Conservation (phyloP, 2,888 invertebrate genomes). For the Ophioninae sp. region DNA sequence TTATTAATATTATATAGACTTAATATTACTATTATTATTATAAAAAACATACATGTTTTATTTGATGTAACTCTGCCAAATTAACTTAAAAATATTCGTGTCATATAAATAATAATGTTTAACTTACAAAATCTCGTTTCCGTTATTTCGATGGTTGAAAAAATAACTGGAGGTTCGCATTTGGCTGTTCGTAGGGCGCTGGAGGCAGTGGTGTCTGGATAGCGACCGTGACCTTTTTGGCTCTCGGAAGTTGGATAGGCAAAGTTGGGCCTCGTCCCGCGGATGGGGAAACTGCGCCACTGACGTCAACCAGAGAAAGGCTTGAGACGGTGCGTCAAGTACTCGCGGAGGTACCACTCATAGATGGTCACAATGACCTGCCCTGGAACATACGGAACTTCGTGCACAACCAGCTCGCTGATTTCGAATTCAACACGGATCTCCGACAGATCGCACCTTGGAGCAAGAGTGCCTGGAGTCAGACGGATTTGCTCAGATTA, state of each 20-base stretch:
- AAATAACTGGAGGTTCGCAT: background rate
- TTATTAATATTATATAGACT: too few relatives aligned
- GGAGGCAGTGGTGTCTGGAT: conserved; percentile 73
- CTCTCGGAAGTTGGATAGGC: conserved; percentile 75
- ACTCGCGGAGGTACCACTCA: conserved; percentile 86
- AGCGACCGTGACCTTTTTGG: conserved; percentile 75
- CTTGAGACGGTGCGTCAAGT: conserved; percentile 85
- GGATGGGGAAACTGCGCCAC: conserved; percentile 78
- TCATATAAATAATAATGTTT: background rate
- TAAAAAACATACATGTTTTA: too few relatives aligned
- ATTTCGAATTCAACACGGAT: conserved; percentile 86
- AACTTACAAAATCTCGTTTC: background rate
- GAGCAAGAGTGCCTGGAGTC: conserved; percentile 90
- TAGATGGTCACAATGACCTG: conserved; percentile 89
- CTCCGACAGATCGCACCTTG: conserved; percentile 88
- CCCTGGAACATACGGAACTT: conserved; percentile 95
- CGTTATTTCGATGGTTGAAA: background rate
- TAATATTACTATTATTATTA: too few relatives aligned
- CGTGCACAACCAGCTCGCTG: conserved; percentile 89
- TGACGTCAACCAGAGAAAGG: conserved; percentile 83
- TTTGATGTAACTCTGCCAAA: too few relatives aligned
- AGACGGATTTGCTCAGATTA: conserved; percentile 89
- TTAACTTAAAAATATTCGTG: background rate
- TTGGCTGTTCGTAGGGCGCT: conserved; percentile 70
- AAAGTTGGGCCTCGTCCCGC: conserved; percentile 74